phyloP scores from a whole-genome alignment of 2,113 vertebrate species.

The Macroglossus sobrinus region DNA sequence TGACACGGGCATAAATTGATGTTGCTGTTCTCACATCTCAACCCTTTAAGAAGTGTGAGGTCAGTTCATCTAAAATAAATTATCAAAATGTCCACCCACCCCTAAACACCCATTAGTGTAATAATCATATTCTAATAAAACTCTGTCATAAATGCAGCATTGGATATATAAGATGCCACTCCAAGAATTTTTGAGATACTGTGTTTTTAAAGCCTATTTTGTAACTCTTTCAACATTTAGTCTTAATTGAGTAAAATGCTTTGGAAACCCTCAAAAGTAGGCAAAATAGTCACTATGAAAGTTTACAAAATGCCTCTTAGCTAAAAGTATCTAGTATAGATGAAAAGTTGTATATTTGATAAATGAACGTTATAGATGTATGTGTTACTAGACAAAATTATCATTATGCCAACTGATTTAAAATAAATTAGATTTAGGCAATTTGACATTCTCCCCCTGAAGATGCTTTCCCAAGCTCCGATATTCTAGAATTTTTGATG shows the following conservation, averaged over 20 bases:
- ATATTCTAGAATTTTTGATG: neutral
- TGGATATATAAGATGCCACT: neutral
- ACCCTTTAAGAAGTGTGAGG: neutral
- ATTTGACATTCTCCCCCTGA: neutral
- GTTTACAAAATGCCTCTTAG: neutral
- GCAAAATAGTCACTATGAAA: neutral
- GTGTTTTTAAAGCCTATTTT: neutral
- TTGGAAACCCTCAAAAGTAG: neutral
- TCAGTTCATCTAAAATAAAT: neutral
- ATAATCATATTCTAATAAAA: constrained; percentile 27
- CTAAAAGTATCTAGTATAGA: neutral
- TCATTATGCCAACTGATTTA: constrained; percentile 30
- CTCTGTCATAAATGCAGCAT: neutral
- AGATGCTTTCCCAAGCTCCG: neutral
- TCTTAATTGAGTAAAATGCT: neutral
- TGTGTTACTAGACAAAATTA: constrained; percentile 35
- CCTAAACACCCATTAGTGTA: neutral
- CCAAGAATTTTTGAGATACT: neutral
- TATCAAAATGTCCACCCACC: neutral
- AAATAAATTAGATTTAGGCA: constrained; percentile 22
- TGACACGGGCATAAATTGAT: neutral
- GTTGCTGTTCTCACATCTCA: neutral
- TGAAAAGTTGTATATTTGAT: neutral
- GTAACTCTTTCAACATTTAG: neutral
- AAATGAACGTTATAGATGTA: constrained; percentile 28